A percentile compares a stretch with the other conserved stretches of the same genome.
Evolutionary conservation across 2,113 vertebrate genomes (phyloP).

Genomic region (Xiphorhynchus elegans): DNA sequence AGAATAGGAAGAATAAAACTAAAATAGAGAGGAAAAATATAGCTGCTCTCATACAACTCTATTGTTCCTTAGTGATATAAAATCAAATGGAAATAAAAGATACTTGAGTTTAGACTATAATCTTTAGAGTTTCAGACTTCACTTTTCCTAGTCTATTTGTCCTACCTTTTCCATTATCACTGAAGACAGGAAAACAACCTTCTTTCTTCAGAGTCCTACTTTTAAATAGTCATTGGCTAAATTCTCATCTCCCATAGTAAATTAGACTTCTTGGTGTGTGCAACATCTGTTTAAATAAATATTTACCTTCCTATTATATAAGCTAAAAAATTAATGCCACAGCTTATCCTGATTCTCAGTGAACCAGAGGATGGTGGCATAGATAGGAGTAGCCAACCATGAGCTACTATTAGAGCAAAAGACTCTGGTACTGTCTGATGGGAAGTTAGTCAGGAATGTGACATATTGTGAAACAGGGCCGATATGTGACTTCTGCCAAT

Average conservation of each 20-base stretch:
- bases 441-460: background rate
- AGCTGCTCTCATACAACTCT: background rate
- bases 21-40: background rate
- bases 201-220: background rate
- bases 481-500: background rate
- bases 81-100: background rate
- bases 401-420: background rate
- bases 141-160: background rate
- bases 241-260: conserved; percentile 24
- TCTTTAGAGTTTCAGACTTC: background rate
- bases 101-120: background rate
- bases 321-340: background rate
- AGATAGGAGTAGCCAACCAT: background rate
- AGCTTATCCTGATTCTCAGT: background rate
- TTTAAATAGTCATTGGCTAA: conserved; percentile 9
- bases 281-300: conserved; percentile 22
- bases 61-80: background rate
- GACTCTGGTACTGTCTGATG: background rate
- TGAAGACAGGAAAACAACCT: background rate
- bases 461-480: background rate
- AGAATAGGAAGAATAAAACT: background rate
- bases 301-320: background rate
- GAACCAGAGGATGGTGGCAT: background rate
- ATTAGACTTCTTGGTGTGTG: conserved; percentile 6
- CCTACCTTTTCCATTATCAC: background rate